These are phyloP conservation scores for Drosophila guanche DNA, from an alignment of 1,140 invertebrate species.

Conservation along the genomic window DNA sequence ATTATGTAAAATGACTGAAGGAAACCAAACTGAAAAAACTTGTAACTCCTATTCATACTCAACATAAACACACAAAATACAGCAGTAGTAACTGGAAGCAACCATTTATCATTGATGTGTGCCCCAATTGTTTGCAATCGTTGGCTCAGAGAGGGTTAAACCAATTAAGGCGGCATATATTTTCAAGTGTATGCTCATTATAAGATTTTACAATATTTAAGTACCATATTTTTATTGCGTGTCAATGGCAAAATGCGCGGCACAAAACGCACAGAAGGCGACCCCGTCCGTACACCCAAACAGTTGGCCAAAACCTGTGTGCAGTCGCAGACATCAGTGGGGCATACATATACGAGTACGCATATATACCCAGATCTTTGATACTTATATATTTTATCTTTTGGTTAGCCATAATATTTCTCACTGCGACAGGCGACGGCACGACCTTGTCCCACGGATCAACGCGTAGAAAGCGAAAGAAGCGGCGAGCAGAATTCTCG, in stretches of 20 bases:
- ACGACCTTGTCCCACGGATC: constrained; percentile 72
- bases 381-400: constrained; percentile 67
- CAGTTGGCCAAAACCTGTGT: constrained; percentile 30
- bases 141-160: constrained; percentile 9
- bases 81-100: no score
- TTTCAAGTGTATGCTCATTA: constrained; percentile 43
- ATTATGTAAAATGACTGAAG: no score
- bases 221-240: constrained; percentile 76
- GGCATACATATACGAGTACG: not conserved
- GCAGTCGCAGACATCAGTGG: constrained; percentile 19
- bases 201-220: constrained; percentile 57
- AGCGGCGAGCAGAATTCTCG: constrained; percentile 11
- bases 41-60: no score
- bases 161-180: constrained; percentile 9
- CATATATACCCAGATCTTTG: constrained; percentile 1
- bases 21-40: no score
- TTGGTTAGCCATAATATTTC: constrained; percentile 74
- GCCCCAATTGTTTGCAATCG: constrained; percentile 31
- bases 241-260: constrained; percentile 78
- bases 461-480: constrained; percentile 73
- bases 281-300: not conserved
- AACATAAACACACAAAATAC: no score
- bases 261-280: constrained; percentile 55
- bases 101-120: constrained; percentile 26
- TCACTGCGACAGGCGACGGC: constrained; percentile 68